Percentiles rank a stretch among this genome's conserved stretches.
Evolutionary conservation across 1,140 invertebrate species (phyloP).

Genomic region (Psix sp.): DNA sequence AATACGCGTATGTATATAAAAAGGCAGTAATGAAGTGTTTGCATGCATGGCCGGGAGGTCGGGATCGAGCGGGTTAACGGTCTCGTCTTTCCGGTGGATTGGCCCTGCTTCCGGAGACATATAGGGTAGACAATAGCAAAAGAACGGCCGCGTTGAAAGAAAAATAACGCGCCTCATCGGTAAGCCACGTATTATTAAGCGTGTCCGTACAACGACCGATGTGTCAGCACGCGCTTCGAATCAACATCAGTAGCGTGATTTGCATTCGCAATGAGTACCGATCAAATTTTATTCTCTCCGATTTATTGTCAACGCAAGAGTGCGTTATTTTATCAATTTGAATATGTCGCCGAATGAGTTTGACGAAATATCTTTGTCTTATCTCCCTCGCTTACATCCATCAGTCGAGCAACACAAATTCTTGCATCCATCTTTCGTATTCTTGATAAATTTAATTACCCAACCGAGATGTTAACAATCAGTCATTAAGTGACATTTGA

Average conservation of each 20-base stretch:
- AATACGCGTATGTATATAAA: conserved; percentile 67
- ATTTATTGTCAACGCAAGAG: not conserved
- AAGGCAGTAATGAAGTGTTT: conserved; percentile 72
- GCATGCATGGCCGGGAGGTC: conserved; percentile 73
- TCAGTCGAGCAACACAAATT: conserved; percentile 6
- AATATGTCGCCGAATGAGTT: conserved; percentile 30
- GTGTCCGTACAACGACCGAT: conserved; percentile 70
- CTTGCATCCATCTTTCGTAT: conserved; percentile 11
- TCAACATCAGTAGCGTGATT: conserved; percentile 51
- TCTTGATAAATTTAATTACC: conserved; percentile 59
- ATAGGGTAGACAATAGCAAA: conserved; percentile 76
- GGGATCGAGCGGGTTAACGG: conserved; percentile 76
- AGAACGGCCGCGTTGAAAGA: conserved; percentile 51
- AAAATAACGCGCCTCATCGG: conserved; percentile 43
- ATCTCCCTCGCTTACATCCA: conserved; percentile 14
- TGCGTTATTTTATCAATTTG: conserved; percentile 20
- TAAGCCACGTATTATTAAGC: conserved; percentile 70
- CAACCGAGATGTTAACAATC: conserved; percentile 54
- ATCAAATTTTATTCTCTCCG: conserved; percentile 1
- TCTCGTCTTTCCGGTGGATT: conserved; percentile 76
- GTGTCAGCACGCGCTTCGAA: conserved; percentile 68
- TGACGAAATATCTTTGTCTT: conserved; percentile 29
- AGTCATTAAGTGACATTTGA: conserved; percentile 51
- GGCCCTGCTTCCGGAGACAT: conserved; percentile 77
- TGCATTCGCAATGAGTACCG: conserved; percentile 25